These are phyloP conservation scores for Pelusios castaneus DNA, from an alignment of 2,113 vertebrate genomes.

Conservation along the genomic window DNA sequence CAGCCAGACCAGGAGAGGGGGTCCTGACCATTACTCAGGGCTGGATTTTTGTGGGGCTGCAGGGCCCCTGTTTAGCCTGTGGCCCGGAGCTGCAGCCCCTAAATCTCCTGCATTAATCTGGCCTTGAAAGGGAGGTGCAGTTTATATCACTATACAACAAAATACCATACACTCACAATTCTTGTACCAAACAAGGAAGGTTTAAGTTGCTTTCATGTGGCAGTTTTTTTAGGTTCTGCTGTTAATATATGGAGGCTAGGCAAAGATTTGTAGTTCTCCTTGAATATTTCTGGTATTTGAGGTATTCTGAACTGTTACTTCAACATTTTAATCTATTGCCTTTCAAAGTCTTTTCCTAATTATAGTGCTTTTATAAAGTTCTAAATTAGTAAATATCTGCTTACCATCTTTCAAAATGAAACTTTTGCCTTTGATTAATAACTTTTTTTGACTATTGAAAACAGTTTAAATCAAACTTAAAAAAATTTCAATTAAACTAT, in stretches of 20 bases:
- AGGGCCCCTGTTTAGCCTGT: too few species aligned
- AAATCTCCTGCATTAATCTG: too few species aligned
- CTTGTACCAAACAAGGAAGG: neutral
- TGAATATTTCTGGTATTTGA: neutral
- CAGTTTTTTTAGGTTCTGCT: neutral
- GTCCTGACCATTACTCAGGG: too few species aligned
- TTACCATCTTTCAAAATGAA: neutral
- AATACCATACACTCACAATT: neutral
- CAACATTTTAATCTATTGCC: neutral
- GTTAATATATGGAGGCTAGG: neutral
- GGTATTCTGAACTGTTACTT: neutral
- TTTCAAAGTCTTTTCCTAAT: rapidly evolving
- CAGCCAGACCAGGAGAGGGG: too few species aligned
- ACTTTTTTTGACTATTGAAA: neutral
- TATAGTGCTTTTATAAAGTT: neutral
- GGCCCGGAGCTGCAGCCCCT: too few species aligned
- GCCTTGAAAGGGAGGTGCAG: neutral
- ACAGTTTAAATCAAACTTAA: neutral
- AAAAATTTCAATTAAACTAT: neutral
- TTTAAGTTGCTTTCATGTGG: neutral
- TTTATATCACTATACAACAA: neutral
- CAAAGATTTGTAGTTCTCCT: neutral
- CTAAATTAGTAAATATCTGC: neutral
- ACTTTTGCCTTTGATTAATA: neutral
- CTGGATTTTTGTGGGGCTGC: too few species aligned